Evolutionary conservation across 2,888 invertebrate genomes (phyloP).

Genomic region (Eristalis intricaria): DNA sequence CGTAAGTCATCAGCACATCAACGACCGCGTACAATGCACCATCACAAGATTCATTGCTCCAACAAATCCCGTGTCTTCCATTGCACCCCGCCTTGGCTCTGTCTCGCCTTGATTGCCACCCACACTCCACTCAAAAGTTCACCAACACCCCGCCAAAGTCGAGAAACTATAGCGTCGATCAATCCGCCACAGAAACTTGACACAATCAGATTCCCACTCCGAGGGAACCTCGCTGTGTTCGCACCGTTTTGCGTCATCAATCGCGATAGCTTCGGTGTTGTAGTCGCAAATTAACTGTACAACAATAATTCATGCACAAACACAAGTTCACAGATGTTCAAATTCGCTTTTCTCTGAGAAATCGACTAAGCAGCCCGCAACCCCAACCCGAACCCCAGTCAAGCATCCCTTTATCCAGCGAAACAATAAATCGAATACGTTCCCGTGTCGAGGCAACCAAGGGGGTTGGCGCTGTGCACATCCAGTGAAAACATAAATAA

Average conservation of each 20-base stretch:
- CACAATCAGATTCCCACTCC: not conserved
- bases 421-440: not conserved
- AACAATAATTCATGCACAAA: not conserved
- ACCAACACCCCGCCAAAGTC: not conserved
- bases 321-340: not conserved
- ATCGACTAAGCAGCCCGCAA: not conserved
- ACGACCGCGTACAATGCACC: too few relatives aligned
- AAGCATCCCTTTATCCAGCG: not conserved
- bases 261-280: not conserved
- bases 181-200: not conserved
- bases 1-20: too few relatives aligned
- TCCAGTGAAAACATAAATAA: slow-evolving; percentile 10
- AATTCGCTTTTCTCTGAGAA: not conserved
- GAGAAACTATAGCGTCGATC: not conserved
- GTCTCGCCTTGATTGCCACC: too few relatives aligned
- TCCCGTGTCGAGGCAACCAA: not conserved
- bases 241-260: not conserved
- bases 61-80: too few relatives aligned
- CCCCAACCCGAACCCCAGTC: not conserved
- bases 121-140: too few relatives aligned
- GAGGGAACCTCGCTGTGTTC: not conserved
- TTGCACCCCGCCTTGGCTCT: too few relatives aligned
- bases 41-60: too few relatives aligned
- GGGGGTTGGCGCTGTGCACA: not conserved
- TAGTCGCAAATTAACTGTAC: not conserved